Percentiles rank a stretch among this genome's conserved stretches.
phyloP scores from a whole-genome alignment of 2,888 invertebrate genomes.

The Chorisops tibialis region DNA sequence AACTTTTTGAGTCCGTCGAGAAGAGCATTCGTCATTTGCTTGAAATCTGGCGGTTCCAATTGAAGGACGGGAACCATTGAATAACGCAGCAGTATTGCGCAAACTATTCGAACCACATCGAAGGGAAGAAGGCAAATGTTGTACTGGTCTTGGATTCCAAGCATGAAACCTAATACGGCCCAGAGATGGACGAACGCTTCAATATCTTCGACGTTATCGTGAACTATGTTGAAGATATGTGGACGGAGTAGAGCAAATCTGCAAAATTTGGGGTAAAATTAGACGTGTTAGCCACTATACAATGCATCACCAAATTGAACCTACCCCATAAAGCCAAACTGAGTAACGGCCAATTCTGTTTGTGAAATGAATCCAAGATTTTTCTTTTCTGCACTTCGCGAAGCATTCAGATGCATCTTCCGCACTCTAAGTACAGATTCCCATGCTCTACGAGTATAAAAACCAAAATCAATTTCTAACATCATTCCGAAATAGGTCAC shows the following conservation, averaged over 20 bases:
- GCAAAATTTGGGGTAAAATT: neutral
- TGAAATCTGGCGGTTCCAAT: slow-evolving; percentile 31
- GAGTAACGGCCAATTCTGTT: slow-evolving; percentile 72
- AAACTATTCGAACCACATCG: slow-evolving; percentile 30
- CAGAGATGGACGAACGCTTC: slow-evolving; percentile 74
- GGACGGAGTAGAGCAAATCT: slow-evolving; percentile 58
- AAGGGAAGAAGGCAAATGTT: slow-evolving; percentile 33
- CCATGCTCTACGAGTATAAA: slow-evolving; percentile 56
- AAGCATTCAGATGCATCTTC: slow-evolving; percentile 60
- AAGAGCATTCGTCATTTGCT: slow-evolving; percentile 31
- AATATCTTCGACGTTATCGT: slow-evolving; percentile 60
- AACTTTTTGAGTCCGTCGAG: slow-evolving; percentile 29
- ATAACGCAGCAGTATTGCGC: slow-evolving; percentile 31
- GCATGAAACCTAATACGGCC: slow-evolving; percentile 69
- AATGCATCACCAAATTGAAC: neutral
- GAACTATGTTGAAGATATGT: slow-evolving; percentile 60
- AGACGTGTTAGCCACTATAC: neutral
- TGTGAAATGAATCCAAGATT: slow-evolving; percentile 63
- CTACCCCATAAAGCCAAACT: slow-evolving; percentile 74
- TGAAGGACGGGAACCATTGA: slow-evolving; percentile 33
- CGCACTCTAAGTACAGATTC: slow-evolving; percentile 61
- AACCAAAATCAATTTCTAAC: neutral
- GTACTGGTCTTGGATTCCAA: slow-evolving; percentile 67
- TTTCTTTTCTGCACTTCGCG: slow-evolving; percentile 51
- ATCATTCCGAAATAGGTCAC: slow-evolving; percentile 39